phyloP scores from a whole-genome alignment of 2,113 vertebrate genomes.

The Xiphophorus maculatus region DNA sequence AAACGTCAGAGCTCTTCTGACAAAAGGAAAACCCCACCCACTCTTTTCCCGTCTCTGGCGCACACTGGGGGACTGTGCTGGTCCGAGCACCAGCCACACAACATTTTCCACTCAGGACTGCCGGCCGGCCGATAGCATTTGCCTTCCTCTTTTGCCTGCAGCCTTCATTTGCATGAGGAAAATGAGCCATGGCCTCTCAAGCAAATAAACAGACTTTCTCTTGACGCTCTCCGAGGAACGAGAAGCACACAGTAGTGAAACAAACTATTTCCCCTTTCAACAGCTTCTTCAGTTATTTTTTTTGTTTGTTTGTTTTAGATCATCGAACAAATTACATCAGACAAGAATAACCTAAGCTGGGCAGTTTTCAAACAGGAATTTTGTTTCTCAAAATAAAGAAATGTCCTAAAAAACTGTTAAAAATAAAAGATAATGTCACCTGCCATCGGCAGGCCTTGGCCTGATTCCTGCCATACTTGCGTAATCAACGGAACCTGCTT shows the following conservation, averaged over 20 bases:
- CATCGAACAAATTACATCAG: background rate
- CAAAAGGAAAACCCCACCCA: slow-evolving; percentile 67
- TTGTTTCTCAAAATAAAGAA: no score
- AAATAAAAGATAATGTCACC: no score
- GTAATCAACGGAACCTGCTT: no score
- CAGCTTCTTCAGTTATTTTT: background rate
- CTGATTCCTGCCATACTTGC: no score
- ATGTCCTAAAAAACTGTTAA: no score
- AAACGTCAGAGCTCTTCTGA: slow-evolving; percentile 48
- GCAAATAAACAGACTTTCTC: slow-evolving; percentile 42
- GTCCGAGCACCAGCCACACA: slow-evolving; percentile 62
- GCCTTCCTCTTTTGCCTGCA: slow-evolving; percentile 57
- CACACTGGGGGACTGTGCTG: slow-evolving; percentile 74
- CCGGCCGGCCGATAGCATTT: slow-evolving; percentile 67
- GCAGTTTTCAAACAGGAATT: no score
- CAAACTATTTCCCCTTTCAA: background rate
- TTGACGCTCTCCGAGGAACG: slow-evolving; percentile 31
- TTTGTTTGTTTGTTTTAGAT: background rate
- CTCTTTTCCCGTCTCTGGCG: slow-evolving; percentile 49
- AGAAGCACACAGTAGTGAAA: background rate
- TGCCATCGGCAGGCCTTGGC: no score
- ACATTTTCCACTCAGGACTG: slow-evolving; percentile 76
- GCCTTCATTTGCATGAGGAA: slow-evolving; percentile 80
- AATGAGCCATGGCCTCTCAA: slow-evolving; percentile 66
- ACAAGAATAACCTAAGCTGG: background rate